Evolutionary conservation across 2,888 invertebrate species (phyloP).

Genomic region (Drosophila setosimentum): DNA sequence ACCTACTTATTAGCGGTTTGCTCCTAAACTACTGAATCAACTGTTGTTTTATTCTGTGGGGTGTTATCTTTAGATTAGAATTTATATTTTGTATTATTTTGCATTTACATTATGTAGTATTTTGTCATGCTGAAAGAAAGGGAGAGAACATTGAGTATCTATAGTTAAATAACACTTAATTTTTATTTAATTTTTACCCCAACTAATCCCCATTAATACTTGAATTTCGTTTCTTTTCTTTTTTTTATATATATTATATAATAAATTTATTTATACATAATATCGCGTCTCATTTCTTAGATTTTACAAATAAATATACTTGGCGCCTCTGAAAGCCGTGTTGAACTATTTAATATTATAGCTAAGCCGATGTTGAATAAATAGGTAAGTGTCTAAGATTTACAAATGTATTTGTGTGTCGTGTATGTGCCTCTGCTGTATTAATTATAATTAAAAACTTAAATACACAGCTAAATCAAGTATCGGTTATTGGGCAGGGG

Average conservation of each 20-base stretch:
- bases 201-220: constrained; percentile 9
- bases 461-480: constrained; percentile 16
- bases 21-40: constrained; percentile 57
- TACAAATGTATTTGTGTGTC: constrained; percentile 11
- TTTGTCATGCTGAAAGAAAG: background rate
- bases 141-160: background rate
- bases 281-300: constrained; percentile 47
- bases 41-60: constrained; percentile 15
- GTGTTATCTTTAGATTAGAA: background rate
- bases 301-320: constrained; percentile 38
- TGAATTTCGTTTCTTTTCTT: background rate
- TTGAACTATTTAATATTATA: constrained; percentile 53
- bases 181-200: background rate
- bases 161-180: background rate
- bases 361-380: constrained; percentile 61
- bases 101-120: background rate
- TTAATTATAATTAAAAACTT: constrained; percentile 31
- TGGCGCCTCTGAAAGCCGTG: constrained; percentile 63
- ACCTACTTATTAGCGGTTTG: constrained; percentile 71
- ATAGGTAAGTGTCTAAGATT: constrained; percentile 52
- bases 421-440: constrained; percentile 53
- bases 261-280: constrained; percentile 43
- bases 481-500: background rate
- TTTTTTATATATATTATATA: constrained; percentile 18
- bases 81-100: too few relatives aligned